phyloP scores from a whole-genome alignment of 2,888 invertebrate genomes.

The Netelia virgata region DNA sequence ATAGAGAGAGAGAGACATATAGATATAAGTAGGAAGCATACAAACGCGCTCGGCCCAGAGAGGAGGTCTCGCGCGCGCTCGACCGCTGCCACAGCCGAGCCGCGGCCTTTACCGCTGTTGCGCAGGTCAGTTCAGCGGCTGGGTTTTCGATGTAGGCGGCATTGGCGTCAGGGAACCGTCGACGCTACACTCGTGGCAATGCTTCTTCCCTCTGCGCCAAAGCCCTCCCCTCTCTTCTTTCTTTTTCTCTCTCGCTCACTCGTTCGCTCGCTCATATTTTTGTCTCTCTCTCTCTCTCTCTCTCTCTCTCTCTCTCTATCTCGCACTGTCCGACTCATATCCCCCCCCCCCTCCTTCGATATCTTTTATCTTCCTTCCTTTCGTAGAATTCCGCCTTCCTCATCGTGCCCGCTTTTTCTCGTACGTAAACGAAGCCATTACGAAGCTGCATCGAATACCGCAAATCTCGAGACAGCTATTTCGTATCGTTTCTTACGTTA shows the following conservation, averaged over 20 bases:
- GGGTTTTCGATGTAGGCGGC: constrained; percentile 50
- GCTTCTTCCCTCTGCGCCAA: constrained; percentile 38
- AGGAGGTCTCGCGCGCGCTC: constrained; percentile 70
- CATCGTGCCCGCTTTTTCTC: too few species aligned
- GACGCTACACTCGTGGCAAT: not conserved
- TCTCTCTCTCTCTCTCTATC: not conserved
- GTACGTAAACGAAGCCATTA: too few species aligned
- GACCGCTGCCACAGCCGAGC: constrained; percentile 57
- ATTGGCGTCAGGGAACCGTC: constrained; percentile 49
- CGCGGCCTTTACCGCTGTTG: constrained; percentile 74
- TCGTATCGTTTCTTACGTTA: too few species aligned
- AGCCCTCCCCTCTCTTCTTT: not conserved
- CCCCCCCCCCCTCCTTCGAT: too few species aligned
- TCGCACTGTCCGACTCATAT: too few species aligned
- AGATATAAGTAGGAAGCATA: not conserved
- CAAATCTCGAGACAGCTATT: too few species aligned
- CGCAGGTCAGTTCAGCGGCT: constrained; percentile 77
- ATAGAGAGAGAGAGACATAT: too few species aligned
- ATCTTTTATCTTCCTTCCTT: too few species aligned
- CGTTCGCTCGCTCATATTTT: not conserved
- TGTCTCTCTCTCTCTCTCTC: not conserved
- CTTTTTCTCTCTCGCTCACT: not conserved
- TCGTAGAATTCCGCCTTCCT: too few species aligned
- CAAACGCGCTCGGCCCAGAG: constrained; percentile 51
- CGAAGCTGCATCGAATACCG: too few species aligned